Conservation (phyloP, 2,113 vertebrate genomes). For the Collichthys lucidus region DNA sequence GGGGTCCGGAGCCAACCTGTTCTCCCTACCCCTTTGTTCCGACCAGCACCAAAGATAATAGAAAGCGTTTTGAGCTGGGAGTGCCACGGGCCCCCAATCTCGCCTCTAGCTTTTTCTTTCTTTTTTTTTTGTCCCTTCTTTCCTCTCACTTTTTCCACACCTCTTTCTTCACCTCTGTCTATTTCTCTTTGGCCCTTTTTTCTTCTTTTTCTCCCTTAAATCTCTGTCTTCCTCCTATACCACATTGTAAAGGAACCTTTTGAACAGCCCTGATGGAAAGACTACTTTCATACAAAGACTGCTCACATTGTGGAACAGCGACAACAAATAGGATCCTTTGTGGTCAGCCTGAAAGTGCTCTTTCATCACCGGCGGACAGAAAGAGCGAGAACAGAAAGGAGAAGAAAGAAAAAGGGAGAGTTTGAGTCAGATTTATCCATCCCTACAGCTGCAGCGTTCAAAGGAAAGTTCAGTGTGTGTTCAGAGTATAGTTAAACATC, state of each 20-base stretch:
- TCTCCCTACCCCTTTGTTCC: conserved; percentile 71
- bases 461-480: conserved; percentile 17
- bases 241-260: conserved; percentile 70
- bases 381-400: conserved; percentile 8
- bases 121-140: conserved; percentile 51
- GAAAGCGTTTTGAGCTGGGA: conserved; percentile 66
- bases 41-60: conserved; percentile 70
- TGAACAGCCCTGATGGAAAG: conserved; percentile 76
- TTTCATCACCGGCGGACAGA: conserved; percentile 57
- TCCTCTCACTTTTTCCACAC: conserved; percentile 48
- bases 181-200: conserved; percentile 41
- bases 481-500: conserved; percentile 12
- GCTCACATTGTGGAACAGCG: conserved; percentile 60
- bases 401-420: background rate
- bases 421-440: conserved; percentile 28
- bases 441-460: background rate
- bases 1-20: conserved; percentile 63
- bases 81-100: conserved; percentile 66
- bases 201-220: conserved; percentile 44
- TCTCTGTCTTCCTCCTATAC: conserved; percentile 55
- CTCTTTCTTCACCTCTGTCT: conserved; percentile 53
- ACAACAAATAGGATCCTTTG: conserved; percentile 78
- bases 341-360: conserved; percentile 61
- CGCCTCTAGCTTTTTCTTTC: conserved; percentile 42
- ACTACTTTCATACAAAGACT: conserved; percentile 76